Conservation (phyloP, 2,113 vertebrate species). For the Lasiurus cinereus region DNA sequence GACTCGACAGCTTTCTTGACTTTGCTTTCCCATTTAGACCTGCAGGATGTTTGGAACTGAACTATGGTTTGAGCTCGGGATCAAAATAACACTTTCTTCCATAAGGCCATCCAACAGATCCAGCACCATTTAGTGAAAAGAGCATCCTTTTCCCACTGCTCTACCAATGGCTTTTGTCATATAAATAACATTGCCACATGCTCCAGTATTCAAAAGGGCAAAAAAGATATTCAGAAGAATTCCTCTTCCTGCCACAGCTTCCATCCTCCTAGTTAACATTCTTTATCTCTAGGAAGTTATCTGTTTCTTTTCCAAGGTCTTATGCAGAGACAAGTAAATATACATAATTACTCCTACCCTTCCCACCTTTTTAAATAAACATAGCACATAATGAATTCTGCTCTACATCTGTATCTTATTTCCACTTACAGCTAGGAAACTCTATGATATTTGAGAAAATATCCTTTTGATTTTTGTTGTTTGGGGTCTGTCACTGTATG, state of each 20-base stretch:
- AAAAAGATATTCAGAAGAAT: conserved; percentile 18
- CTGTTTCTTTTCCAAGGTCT: conserved; percentile 12
- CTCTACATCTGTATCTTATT: background rate
- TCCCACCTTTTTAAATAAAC: background rate
- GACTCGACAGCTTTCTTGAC: background rate
- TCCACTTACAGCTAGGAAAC: background rate
- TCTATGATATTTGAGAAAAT: background rate
- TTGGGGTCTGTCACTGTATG: background rate
- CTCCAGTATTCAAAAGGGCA: conserved; percentile 12
- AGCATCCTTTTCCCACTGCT: background rate
- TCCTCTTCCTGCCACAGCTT: background rate
- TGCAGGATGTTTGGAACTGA: background rate
- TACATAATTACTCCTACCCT: background rate
- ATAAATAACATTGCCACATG: background rate
- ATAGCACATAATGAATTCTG: background rate
- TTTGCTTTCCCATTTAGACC: background rate
- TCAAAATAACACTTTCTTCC: background rate
- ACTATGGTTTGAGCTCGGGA: conserved; percentile 34
- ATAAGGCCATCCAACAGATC: too few relatives aligned
- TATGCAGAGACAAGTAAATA: conserved; percentile 10
- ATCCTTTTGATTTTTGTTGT: background rate
- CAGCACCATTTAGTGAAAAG: background rate
- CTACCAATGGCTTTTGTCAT: background rate
- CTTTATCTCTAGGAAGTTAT: conserved; percentile 25
- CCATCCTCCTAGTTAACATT: conserved; percentile 8